Evolutionary conservation across 2,113 vertebrate genomes (phyloP).

Genomic region (Triplophysa dalaica): DNA sequence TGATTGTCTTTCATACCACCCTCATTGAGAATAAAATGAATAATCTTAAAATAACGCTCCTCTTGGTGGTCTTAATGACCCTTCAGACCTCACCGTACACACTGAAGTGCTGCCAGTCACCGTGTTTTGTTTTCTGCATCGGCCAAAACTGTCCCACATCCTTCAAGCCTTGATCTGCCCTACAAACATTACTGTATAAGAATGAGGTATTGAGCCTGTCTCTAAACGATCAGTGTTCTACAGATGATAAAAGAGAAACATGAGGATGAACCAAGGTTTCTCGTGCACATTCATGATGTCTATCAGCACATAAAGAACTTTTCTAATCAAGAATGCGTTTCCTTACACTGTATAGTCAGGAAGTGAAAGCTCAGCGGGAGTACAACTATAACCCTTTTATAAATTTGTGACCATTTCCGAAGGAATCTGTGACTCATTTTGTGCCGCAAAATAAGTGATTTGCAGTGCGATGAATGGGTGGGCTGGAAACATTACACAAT

Average conservation of each 20-base stretch:
- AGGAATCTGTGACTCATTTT: constrained; percentile 43
- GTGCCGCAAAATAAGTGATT: constrained; percentile 13
- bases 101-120: constrained; percentile 5
- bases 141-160: too few species aligned
- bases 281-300: constrained; percentile 4
- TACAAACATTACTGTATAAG: constrained; percentile 4
- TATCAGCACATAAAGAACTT: constrained; percentile 3
- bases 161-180: background rate
- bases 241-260: background rate
- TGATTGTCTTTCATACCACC: constrained; percentile 20
- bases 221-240: constrained; percentile 14
- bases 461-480: constrained; percentile 17
- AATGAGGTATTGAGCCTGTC: constrained; percentile 30
- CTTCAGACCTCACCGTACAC: background rate
- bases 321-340: constrained; percentile 17
- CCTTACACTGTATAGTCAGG: constrained; percentile 23
- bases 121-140: background rate
- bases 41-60: background rate
- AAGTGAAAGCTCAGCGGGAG: background rate
- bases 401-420: constrained; percentile 17
- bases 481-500: constrained; percentile 32
- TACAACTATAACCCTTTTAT: background rate
- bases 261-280: background rate
- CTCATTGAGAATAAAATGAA: background rate
- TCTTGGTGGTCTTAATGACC: constrained; percentile 6